Base-by-base conservation (phyloP, 2,888 invertebrate species). In the Hedychridium roseum region DNA sequence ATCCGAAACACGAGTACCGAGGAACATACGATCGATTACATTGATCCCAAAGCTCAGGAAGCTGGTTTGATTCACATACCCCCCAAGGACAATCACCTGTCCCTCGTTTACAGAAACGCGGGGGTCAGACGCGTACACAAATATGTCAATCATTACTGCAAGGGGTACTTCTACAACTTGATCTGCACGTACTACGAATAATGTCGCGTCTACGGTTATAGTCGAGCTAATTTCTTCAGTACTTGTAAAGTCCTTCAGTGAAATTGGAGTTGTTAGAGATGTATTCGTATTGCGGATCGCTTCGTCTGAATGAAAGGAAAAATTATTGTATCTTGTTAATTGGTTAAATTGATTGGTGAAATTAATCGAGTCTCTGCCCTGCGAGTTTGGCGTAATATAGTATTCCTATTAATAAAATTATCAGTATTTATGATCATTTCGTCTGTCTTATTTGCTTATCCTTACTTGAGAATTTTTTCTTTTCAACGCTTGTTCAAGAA, bases 11-110 rank as follows among this genome's bases (percentile, higher is more conserved):
- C n/a, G n/a, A n/a, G n/a, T n/a, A n/a, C 66, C 3, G 55, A 66
- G 1, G 57, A 63, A 3, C 58, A 63, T 1, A 70, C 70, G 2
- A 71, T 78, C 41, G 70, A 75, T 44, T 78, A 76, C 35, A 65
- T 78, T 17, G 70, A 74, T 57, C 65, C 71, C 2, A 60, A 46
- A 15, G 62, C 64, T 34, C 62, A 65, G 26, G 81, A 82, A 23
- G 79, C 80, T 2, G 79, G 84, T 36, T 77, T 87, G 32, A 80
- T 90, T 21, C 82, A 85, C 1, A 80, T 90, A 50, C 85, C 87
- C 38, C 84, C 86, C 0, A 81, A 80, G 37, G 82, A 86, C 72
- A 90, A 91, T 81, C 83, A 86, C 35, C 80, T 90, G 9, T 86
- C 84, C 76, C 82, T 91, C 26, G 87, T 90, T 40, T 87, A 84